Evolutionary conservation across 2,113 vertebrate species (phyloP), one percentile per base, ranked within the genome.

Genomic region (Campylomormyrus numenius): DNA sequence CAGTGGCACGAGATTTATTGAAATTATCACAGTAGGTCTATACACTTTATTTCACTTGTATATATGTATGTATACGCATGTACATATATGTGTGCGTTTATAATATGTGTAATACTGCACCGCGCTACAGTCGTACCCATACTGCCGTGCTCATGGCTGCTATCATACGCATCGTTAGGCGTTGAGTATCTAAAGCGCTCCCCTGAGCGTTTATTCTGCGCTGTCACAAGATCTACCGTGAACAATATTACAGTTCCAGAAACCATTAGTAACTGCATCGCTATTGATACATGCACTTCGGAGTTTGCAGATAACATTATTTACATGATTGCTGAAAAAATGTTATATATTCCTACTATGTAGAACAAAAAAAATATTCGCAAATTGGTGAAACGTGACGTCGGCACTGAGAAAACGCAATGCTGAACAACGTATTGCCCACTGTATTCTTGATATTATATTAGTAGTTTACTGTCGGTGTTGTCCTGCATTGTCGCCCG

Each of bases 151-250:
- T 53, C 49, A 52, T 39, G 80, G 53, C 46, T 48, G 46, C 31
- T n/a, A 89, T 89, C 77, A 62, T 39, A 85, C 77, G 80, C 80
- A 46, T 85, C 80, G 52, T 58, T 89, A 35, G 39, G 49, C 52
- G 50, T n/a, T 46, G 80, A 84, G 80, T 17, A 53, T 13, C 39
- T 58, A 58, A 85, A 56, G 80, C 42, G 50, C 52, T 89, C 89
- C 89, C 89, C 39, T 21, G 89, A 89, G 89, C 80, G 17, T 31
- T 85, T 58, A n/a, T 31, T 45, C 24, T 49, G 46, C 45, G 80
- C 52, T 45, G 49, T 19, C 62, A 66, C 21, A 84, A 85, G 35
- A 42, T 45, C 39, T 74, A 31, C 13, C 17, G 4, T 42, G 42
- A 83, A 3, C 45, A 80, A 19, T 89, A 56, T 46, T 53, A 56